A percentile compares a stretch with the other conserved stretches of the same genome.
phyloP scores from a whole-genome alignment of 1,140 invertebrate genomes.

The Tachypleus tridentatus region DNA sequence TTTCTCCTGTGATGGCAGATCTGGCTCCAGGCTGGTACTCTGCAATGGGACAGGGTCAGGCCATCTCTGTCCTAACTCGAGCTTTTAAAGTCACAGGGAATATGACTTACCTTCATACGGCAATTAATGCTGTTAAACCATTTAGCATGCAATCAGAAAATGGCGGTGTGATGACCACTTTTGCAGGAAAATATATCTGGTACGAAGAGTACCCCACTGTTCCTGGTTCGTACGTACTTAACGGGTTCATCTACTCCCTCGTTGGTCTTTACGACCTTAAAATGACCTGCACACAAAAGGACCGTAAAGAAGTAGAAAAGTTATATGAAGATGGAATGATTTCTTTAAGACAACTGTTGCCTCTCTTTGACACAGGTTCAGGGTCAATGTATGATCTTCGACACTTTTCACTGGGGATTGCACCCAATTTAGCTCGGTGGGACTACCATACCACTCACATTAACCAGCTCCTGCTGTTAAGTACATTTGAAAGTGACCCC shows the following conservation, averaged over 20 bases:
- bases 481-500: constrained; percentile 68
- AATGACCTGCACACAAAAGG: constrained; percentile 41
- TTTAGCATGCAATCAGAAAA: constrained; percentile 53
- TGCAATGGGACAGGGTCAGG: constrained; percentile 96
- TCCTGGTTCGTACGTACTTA: constrained; percentile 89
- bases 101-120: constrained; percentile 61
- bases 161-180: constrained; percentile 71
- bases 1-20: constrained; percentile 56
- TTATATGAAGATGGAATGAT: constrained; percentile 76
- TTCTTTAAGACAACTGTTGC: constrained; percentile 77
- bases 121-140: constrained; percentile 61
- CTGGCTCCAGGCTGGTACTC: constrained; percentile 86
- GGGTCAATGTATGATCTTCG: constrained; percentile 94
- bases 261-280: constrained; percentile 89
- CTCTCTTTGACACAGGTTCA: constrained; percentile 87
- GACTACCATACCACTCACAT: constrained; percentile 98
- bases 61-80: constrained; percentile 78
- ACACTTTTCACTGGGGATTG: constrained; percentile 68
- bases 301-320: constrained; percentile 48
- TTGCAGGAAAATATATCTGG: constrained; percentile 70
- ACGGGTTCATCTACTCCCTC: constrained; percentile 97
- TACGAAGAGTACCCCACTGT: constrained; percentile 98
- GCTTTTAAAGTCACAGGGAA: constrained; percentile 73
- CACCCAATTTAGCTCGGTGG: constrained; percentile 80
- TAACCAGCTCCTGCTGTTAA: constrained; percentile 82